Base-by-base conservation (phyloP, 2,888 invertebrate genomes). In the Electrophaes corylata region DNA sequence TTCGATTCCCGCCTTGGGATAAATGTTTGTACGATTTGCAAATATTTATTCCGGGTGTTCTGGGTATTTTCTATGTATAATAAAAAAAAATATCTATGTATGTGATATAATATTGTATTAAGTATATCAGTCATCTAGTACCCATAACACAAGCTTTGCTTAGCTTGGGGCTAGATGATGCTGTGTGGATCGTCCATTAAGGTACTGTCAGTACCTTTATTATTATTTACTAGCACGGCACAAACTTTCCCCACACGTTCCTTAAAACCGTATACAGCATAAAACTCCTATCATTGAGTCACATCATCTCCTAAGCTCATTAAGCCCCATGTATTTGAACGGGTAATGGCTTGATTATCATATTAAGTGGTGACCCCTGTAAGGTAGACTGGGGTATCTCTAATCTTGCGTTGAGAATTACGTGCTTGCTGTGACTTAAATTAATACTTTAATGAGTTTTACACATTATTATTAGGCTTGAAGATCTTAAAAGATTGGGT, bases 281-380 rank as follows among this genome's bases (percentile, higher is more conserved):
- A 61, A 64, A 57, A 57, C 52, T 29, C 26, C 37, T 47, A 53
- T 58, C 45, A 33, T 49, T 44, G 57, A 43, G 64, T 68, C 66
- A 63, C 63, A 39, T 33, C 35, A 18, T 20, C 48, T 55, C 35
- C 33, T 65, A 64, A 64, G 71, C 78, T 78, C 76, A 79, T 81
- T 78, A 79, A 73, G 78, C 72, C 69, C 75, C 69, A 59, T 74
- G 73, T 76, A 83, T 82, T 83, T 81, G 78, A 79, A 73, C 76
- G 73, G 72, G 75, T 75, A 83, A 85, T 79, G 77, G 71, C 75
- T 79, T 79, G 78, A 86, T 87, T 87, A 87, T 80, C 86, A 86
- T 86, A 84, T 78, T 82, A 85, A 83, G 78, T 72, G 78, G 71
- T 75, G 72, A 73, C 78, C 81, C 73, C 71, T 56, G 68, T 83